Conservation (phyloP, 2,797 vertebrate species). For the Iguana delicatissima region DNA sequence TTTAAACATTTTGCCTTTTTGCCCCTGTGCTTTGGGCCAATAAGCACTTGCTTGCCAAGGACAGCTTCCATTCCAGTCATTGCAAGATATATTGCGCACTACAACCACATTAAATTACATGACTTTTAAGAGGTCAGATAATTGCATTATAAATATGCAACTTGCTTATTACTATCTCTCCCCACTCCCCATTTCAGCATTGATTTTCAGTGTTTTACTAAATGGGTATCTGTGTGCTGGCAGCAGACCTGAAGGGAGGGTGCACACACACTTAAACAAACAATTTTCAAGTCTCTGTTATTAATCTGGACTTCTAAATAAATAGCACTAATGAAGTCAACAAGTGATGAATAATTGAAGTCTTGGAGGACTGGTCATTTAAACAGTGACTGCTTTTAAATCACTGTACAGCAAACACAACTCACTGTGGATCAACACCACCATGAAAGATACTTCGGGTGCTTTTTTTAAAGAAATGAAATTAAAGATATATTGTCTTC, state of each 20-base stretch:
- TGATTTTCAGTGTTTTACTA: slow-evolving; percentile 56
- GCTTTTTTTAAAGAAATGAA: no score
- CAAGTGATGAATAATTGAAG: slow-evolving; percentile 67
- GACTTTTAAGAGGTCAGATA: slow-evolving; percentile 63
- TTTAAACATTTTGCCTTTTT: slow-evolving; percentile 1
- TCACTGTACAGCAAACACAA: slow-evolving; percentile 56
- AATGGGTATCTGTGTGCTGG: slow-evolving; percentile 41
- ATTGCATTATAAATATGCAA: slow-evolving; percentile 66
- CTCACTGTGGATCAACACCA: slow-evolving; percentile 69
- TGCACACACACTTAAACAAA: slow-evolving; percentile 40
- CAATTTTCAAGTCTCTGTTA: slow-evolving; percentile 36
- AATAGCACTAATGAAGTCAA: slow-evolving; percentile 49
- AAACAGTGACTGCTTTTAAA: slow-evolving; percentile 23
- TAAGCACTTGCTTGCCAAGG: neutral
- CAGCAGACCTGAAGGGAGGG: slow-evolving; percentile 7
- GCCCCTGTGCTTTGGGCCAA: neutral
- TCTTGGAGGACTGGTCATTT: slow-evolving; percentile 19
- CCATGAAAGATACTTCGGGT: slow-evolving; percentile 3
- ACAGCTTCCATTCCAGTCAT: slow-evolving; percentile 24
- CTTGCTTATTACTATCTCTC: slow-evolving; percentile 51
- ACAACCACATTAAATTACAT: slow-evolving; percentile 52
- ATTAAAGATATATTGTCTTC: no score
- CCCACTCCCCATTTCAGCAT: slow-evolving; percentile 57
- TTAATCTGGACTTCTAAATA: slow-evolving; percentile 67
- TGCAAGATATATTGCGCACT: slow-evolving; percentile 52